Conservation (phyloP, 2,888 invertebrate genomes). For the Alsophila aescularia region DNA sequence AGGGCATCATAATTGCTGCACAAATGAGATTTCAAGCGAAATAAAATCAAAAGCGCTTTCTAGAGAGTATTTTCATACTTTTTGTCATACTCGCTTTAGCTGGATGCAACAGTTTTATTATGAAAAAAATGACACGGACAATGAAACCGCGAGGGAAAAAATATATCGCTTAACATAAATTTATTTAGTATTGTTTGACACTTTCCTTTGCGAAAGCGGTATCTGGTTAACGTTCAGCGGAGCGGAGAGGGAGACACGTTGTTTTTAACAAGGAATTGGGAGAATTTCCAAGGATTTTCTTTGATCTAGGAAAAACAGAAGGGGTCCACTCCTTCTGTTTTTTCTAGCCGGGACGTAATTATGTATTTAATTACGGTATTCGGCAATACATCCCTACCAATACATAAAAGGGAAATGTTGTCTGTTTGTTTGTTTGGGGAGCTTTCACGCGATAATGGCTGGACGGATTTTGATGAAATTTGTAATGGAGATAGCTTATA, state of each 20-base stretch:
- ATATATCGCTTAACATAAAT: constrained; percentile 36
- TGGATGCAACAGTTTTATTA: constrained; percentile 46
- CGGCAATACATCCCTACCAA: no score
- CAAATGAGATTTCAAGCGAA: constrained; percentile 19
- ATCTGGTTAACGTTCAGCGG: constrained; percentile 25
- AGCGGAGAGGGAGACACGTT: constrained; percentile 18
- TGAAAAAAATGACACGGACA: constrained; percentile 39
- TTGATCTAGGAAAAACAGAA: background rate
- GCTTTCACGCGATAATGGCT: no score
- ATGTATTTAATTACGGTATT: no score
- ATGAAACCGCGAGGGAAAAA: constrained; percentile 36
- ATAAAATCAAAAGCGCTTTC: constrained; percentile 33
- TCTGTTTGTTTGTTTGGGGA: no score
- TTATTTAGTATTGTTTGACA: constrained; percentile 40
- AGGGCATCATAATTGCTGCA: constrained; percentile 12
- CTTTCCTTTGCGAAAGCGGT: constrained; percentile 35
- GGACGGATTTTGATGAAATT: no score
- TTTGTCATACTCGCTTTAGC: constrained; percentile 9
- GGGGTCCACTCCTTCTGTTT: no score
- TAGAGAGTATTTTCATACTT: constrained; percentile 24
- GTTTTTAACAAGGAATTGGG: constrained; percentile 6
- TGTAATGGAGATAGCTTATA: no score
- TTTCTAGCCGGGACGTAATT: no score
- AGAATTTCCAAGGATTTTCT: constrained; percentile 1
- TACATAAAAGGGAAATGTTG: no score